Evolutionary conservation across 2,113 vertebrate species (phyloP), one percentile per base, ranked within the genome.

Genomic region (Thomomys bottae): DNA sequence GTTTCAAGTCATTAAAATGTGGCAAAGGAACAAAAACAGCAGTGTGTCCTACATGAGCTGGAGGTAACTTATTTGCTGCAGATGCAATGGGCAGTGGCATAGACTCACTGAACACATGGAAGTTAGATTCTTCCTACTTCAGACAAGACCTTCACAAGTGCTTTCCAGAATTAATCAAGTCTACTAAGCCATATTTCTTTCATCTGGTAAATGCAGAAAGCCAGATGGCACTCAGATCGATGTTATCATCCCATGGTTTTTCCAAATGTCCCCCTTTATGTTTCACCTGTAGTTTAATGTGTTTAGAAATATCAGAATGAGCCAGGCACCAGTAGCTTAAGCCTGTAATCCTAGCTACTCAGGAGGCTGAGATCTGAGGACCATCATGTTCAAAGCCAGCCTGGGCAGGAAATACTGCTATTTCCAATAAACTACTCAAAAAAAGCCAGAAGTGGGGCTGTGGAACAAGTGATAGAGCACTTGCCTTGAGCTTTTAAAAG

Each of bases 11-110:
- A 89, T 61, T 91, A 61, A 75, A 68, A 80, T 83, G 80, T 76
- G 86, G 77, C 70, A 92, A 83, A 81, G 28, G 63, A 87, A 73
- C 34, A 76, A 92, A 93, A n/a, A 94, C 68, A 80, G 40, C 12
- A 90, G 9, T 64, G 32, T n/a, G 23, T 78, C 36, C 26, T 85
- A 32, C 75, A 30, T 70, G 80, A 32, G 68, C 45, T 24, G 42
- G 28, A 76, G 57, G 71, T 61, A 67, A 85, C 38, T 32, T 59
- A 32, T 75, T 88, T 45, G 67, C 61, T 54, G 30, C 40, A 75
- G 32, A 68, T 42, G 21, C 67, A 61, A 87, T 78, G 20, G 36
- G 21, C 28, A 79, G 0, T 36, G n/a, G 21, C 42, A 17, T 26
- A 57, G 71, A 5, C 30, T 83, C 89, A 23, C 78, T 84, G 17